A percentile compares a stretch with the other conserved stretches of the same genome.
phyloP scores from a whole-genome alignment of 2,113 vertebrate species.

The Herpailurus yagouaroundi region DNA sequence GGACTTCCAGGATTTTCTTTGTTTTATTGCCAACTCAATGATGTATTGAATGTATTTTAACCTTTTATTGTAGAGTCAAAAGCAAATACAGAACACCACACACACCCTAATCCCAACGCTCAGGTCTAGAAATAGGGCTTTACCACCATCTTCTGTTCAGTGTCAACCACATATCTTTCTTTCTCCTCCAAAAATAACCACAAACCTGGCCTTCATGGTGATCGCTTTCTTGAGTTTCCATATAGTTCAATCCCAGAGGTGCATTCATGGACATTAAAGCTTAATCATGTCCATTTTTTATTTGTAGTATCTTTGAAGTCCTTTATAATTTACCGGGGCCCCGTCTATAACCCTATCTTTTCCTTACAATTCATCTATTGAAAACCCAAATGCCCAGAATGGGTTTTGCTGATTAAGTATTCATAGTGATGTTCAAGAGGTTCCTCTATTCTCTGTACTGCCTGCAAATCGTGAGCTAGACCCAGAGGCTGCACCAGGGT shows the following conservation, averaged over 20 bases:
- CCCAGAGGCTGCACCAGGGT: not conserved
- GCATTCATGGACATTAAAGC: not conserved
- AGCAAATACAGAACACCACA: not conserved
- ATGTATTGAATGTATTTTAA: not conserved
- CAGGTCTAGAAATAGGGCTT: not conserved
- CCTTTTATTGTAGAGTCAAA: not conserved
- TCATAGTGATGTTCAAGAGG: not conserved
- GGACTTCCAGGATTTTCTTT: slow-evolving; percentile 10
- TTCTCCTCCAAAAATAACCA: not conserved
- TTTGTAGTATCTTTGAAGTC: not conserved
- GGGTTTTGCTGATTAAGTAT: not conserved
- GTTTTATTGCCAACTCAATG: not conserved
- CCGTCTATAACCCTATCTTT: not conserved
- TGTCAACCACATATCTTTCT: not conserved
- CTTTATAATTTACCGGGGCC: not conserved
- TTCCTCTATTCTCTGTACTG: not conserved
- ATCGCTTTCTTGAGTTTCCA: not conserved
- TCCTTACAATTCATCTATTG: not conserved
- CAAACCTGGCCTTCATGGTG: not conserved
- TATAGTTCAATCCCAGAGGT: not conserved
- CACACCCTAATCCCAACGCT: not conserved
- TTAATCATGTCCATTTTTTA: not conserved
- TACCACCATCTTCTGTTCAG: not conserved
- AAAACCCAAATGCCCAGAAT: not conserved
- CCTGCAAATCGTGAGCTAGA: not conserved